phyloP scores from a whole-genome alignment of 1,140 invertebrate genomes.

The Nephotettix cincticeps region DNA sequence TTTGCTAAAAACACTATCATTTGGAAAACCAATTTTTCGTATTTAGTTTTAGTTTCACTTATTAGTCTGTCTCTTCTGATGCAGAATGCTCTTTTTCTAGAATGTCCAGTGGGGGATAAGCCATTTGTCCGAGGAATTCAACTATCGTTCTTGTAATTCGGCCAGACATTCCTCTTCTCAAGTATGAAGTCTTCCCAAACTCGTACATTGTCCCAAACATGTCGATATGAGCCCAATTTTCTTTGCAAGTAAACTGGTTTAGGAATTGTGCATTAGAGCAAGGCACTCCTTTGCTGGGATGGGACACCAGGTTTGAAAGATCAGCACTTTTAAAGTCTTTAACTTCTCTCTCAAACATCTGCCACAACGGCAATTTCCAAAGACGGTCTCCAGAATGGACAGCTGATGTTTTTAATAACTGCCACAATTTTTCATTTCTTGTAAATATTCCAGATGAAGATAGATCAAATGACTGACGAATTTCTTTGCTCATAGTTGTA shows the following conservation, averaged over 20 bases:
- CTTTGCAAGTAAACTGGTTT: slow-evolving; percentile 55
- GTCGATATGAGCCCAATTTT: slow-evolving; percentile 60
- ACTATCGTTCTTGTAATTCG: slow-evolving; percentile 79
- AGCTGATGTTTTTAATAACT: slow-evolving; percentile 52
- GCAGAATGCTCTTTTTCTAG: slow-evolving; percentile 10
- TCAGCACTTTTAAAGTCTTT: slow-evolving; percentile 43
- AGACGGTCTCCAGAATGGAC: slow-evolving; percentile 61
- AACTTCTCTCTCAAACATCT: slow-evolving; percentile 47
- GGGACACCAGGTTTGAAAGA: slow-evolving; percentile 23
- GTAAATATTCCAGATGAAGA: slow-evolving; percentile 58
- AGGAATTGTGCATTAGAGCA: slow-evolving; percentile 60
- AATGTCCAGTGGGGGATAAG: slow-evolving; percentile 26
- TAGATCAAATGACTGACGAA: slow-evolving; percentile 50
- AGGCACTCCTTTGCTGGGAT: slow-evolving; percentile 48
- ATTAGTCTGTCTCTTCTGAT: background rate
- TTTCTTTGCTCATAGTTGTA: slow-evolving; percentile 49
- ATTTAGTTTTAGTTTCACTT: too few species aligned
- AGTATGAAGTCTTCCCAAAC: slow-evolving; percentile 65
- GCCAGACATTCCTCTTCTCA: slow-evolving; percentile 72
- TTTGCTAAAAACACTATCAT: background rate
- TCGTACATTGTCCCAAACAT: slow-evolving; percentile 57
- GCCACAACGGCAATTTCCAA: slow-evolving; percentile 65
- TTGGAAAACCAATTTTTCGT: too few species aligned
- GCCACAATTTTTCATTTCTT: slow-evolving; percentile 53
- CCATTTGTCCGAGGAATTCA: slow-evolving; percentile 59